A percentile compares a stretch with the other conserved stretches of the same genome.
phyloP scores from a whole-genome alignment of 2,797 vertebrate genomes.

The Erithacus rubecula region DNA sequence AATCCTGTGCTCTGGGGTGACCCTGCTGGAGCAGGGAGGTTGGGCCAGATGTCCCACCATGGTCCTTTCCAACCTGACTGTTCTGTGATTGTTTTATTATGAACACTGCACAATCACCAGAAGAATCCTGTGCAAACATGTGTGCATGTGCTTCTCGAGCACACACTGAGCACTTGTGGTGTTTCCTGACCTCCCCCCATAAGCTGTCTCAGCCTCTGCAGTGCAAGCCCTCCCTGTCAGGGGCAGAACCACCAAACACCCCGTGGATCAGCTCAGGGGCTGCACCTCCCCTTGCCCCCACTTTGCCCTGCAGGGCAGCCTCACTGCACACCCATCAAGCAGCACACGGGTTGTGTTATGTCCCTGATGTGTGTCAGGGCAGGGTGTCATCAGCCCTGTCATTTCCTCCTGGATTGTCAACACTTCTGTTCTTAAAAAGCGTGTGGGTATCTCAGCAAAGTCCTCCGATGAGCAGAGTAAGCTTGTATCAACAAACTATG shows the following conservation, averaged over 20 bases:
- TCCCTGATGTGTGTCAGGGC: neutral
- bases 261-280: neutral
- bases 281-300: neutral
- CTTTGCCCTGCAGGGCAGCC: neutral
- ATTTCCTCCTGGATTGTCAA: neutral
- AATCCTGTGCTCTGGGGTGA: neutral
- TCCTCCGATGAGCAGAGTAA: neutral
- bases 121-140: neutral
- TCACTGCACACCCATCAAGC: neutral
- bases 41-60: neutral
- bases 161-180: neutral
- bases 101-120: neutral
- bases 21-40: neutral
- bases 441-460: neutral
- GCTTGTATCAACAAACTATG: neutral
- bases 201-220: neutral
- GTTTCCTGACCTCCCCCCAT: neutral
- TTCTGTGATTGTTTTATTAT: neutral
- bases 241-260: neutral
- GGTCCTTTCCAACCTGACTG: neutral
- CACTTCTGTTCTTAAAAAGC: neutral
- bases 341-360: neutral
- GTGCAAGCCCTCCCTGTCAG: fast-evolving
- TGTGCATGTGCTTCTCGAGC: neutral
- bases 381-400: neutral